These are phyloP conservation scores for Drosophila jambulina DNA, from an alignment of 1,140 invertebrate genomes.

Conservation along the genomic window DNA sequence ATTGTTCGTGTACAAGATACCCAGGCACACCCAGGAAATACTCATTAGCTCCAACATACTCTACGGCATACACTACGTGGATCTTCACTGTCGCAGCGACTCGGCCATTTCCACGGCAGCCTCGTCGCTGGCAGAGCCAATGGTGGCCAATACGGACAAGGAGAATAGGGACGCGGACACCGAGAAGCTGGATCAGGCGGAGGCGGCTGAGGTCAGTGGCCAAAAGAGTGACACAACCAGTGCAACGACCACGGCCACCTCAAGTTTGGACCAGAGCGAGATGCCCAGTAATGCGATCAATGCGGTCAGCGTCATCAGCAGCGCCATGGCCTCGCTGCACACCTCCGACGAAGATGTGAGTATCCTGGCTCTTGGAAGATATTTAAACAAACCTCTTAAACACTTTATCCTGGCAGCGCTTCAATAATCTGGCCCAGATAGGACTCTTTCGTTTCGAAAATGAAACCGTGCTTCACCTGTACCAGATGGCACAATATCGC, in stretches of 20 bases:
- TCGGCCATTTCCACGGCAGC: conserved; percentile 48
- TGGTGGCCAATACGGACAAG: conserved; percentile 71
- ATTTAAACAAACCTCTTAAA: too few relatives aligned
- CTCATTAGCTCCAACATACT: conserved; percentile 83
- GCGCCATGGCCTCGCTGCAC: conserved; percentile 77
- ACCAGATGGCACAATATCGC: conserved; percentile 81
- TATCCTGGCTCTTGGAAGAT: not conserved
- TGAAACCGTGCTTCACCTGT: conserved; percentile 79
- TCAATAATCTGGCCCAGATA: conserved; percentile 86
- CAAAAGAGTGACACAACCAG: conserved; percentile 73
- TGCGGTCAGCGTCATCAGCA: conserved; percentile 82
- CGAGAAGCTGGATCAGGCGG: conserved; percentile 65
- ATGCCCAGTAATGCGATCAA: conserved; percentile 76
- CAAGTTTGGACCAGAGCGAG: conserved; percentile 69
- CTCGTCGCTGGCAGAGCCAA: conserved; percentile 54
- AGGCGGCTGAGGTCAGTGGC: conserved; percentile 8
- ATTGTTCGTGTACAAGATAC: conserved; percentile 90
- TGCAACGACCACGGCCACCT: conserved; percentile 66
- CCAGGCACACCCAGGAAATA: conserved; percentile 83
- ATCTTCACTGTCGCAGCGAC: conserved; percentile 53
- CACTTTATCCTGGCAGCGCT: conserved; percentile 81
- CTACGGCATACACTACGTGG: conserved; percentile 81
- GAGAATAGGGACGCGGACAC: conserved; percentile 75
- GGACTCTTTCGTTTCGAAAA: conserved; percentile 86
- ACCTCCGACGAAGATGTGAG: conserved; percentile 78